phyloP scores from a whole-genome alignment of 2,113 vertebrate genomes.

The Rhodinocichla rosea region DNA sequence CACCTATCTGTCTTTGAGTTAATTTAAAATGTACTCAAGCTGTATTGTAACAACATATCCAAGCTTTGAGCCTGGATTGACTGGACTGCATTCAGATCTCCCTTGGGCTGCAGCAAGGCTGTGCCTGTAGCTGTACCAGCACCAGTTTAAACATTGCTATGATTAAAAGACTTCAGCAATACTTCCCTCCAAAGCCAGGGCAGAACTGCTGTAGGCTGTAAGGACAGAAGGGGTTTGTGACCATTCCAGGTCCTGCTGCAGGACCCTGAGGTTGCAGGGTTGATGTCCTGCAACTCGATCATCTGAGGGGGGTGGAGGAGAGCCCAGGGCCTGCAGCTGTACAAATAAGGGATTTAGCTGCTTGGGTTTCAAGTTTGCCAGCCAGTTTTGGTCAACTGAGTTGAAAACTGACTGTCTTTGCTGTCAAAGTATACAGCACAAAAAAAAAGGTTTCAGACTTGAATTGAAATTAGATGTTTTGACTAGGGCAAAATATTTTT shows the following conservation, averaged over 20 bases:
- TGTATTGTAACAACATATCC: background rate
- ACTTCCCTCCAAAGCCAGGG: background rate
- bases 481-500: background rate
- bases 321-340: constrained; percentile 13
- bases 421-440: background rate
- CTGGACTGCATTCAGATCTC: background rate
- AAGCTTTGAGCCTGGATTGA: background rate
- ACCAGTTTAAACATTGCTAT: background rate
- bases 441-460: background rate
- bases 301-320: background rate
- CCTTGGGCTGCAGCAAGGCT: background rate
- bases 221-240: background rate
- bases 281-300: background rate
- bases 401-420: background rate
- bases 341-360: constrained; percentile 6
- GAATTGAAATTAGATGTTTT: background rate
- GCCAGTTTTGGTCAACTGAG: background rate
- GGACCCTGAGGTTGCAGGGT: background rate
- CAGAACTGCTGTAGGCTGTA: background rate
- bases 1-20: background rate
- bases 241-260: background rate
- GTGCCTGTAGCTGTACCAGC: background rate
- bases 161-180: background rate
- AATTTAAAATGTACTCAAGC: background rate
- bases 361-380: constrained; percentile 2